Conservation (phyloP, 1,140 invertebrate species). For the Amphibalanus amphitrite region DNA sequence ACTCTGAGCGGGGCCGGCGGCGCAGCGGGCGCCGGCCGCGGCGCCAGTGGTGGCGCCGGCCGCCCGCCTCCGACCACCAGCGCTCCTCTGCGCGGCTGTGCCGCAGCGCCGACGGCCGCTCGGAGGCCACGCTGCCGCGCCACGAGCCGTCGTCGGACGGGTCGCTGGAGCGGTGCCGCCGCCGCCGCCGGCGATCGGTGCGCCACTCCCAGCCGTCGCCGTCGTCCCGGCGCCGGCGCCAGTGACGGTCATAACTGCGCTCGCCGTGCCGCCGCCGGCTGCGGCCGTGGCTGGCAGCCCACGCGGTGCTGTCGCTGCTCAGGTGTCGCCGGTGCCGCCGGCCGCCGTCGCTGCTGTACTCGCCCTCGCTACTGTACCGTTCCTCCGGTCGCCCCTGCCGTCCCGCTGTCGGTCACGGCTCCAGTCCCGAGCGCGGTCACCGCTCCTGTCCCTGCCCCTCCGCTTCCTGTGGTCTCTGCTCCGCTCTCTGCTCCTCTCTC, state of each 20-base stretch:
- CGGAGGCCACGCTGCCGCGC: not conserved
- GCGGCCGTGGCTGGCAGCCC: no score
- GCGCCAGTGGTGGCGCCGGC: no score
- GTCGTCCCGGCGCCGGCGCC: no score
- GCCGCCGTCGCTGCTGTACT: not conserved
- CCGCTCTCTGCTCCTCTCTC: not conserved
- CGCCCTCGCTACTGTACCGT: no score
- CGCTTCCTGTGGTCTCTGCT: no score
- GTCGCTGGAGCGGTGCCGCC: not conserved
- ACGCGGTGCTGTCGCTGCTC: not conserved
- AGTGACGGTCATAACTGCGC: no score
- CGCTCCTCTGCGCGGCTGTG: not conserved
- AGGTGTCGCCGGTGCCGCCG: not conserved
- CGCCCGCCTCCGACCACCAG: not conserved
- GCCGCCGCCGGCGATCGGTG: not conserved
- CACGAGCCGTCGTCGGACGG: not conserved
- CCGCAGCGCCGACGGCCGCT: not conserved
- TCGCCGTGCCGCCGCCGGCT: not conserved
- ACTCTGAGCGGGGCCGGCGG: not conserved
- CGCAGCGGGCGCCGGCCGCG: no score
- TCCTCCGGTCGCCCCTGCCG: not conserved
- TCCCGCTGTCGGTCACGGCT: not conserved
- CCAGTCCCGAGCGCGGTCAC: no score
- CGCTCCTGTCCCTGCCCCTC: not conserved
- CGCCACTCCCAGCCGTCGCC: not conserved